phyloP scores from a whole-genome alignment of 2,113 vertebrate genomes.

The Balaenoptera acutorostrata region DNA sequence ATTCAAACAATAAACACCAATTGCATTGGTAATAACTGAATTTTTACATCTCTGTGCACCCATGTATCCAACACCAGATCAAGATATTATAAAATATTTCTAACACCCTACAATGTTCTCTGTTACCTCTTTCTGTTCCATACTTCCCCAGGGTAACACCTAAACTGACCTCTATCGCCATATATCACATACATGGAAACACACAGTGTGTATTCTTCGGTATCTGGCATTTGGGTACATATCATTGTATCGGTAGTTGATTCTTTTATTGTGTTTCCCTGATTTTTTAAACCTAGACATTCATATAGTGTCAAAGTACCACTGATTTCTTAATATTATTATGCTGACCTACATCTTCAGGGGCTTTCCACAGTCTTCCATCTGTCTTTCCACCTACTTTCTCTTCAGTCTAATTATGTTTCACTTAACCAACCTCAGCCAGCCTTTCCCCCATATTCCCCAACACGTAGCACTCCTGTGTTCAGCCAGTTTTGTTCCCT shows the following conservation, averaged over 20 bases:
- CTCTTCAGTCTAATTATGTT: not conserved
- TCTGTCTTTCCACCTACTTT: not conserved
- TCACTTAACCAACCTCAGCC: not conserved
- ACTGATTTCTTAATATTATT: not conserved
- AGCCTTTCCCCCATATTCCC: not conserved
- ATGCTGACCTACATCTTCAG: not conserved
- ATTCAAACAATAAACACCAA: no score
- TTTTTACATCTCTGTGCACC: no score
- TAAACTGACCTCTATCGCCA: not conserved
- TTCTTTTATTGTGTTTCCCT: not conserved
- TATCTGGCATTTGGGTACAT: not conserved
- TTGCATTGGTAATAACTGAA: no score
- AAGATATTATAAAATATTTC: not conserved
- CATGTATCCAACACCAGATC: no score
- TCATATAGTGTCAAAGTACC: not conserved
- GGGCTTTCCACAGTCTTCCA: not conserved
- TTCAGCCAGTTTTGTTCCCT: not conserved
- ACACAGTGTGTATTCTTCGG: not conserved
- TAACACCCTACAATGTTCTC: not conserved
- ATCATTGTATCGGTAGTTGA: not conserved
- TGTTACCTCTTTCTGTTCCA: not conserved
- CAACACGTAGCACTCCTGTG: not conserved
- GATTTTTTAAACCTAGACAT: not conserved
- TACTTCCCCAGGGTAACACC: not conserved
- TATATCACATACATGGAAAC: not conserved